Evolutionary conservation across 2,797 vertebrate species (phyloP).

Genomic region (Acrossocheilus wenchowensis): DNA sequence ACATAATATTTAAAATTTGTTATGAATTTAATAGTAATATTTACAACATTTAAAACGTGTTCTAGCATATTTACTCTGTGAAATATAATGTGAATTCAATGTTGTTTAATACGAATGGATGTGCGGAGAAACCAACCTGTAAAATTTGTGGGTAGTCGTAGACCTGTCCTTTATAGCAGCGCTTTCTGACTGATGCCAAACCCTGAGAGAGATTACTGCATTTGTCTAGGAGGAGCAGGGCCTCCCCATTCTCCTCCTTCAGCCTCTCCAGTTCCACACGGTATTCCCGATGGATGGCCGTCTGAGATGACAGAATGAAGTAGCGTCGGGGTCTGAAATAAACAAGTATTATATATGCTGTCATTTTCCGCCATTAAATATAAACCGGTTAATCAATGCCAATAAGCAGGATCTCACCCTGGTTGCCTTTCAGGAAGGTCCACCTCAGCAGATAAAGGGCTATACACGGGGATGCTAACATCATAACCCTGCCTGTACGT

Average conservation of each 20-base stretch:
- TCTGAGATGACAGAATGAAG: constrained; percentile 93
- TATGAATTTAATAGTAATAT: background rate
- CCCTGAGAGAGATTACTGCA: constrained; percentile 94
- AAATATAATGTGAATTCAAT: background rate
- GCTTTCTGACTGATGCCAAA: constrained; percentile 80
- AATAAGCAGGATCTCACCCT: constrained; percentile 80
- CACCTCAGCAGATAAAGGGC: constrained; percentile 88
- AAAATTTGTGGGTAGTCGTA: constrained; percentile 97
- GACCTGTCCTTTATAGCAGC: constrained; percentile 88
- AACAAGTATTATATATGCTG: background rate
- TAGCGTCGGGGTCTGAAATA: constrained; percentile 84
- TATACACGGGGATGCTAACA: constrained; percentile 97
- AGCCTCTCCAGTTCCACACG: constrained; percentile 87
- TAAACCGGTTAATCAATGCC: background rate
- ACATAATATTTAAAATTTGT: background rate
- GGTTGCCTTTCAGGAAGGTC: constrained; percentile 89
- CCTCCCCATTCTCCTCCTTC: constrained; percentile 90
- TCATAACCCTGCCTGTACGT: constrained; percentile 98
- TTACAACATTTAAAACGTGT: background rate
- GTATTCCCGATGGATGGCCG: constrained; percentile 90
- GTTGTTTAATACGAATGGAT: background rate
- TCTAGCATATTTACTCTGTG: background rate
- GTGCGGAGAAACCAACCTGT: constrained; percentile 80
- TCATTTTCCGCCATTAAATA: background rate
- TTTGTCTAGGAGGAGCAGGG: constrained; percentile 90